A percentile compares a stretch with the other conserved stretches of the same genome.
Evolutionary conservation across 2,113 vertebrate species (phyloP).

Genomic region (Caracal caracal): DNA sequence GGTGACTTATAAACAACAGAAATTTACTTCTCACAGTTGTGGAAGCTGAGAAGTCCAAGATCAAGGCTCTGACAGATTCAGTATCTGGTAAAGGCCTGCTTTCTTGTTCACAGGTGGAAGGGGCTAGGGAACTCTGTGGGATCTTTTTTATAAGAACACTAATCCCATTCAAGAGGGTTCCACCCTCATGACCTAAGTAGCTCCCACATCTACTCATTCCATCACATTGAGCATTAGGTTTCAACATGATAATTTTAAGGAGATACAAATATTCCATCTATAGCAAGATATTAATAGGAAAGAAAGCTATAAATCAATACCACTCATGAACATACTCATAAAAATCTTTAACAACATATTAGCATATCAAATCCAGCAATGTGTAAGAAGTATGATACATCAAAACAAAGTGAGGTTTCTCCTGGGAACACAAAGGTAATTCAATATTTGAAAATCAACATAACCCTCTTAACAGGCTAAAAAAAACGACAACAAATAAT

Average conservation of each 20-base stretch:
- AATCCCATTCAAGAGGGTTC: background rate
- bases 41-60: background rate
- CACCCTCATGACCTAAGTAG: background rate
- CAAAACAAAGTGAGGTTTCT: background rate
- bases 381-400: background rate
- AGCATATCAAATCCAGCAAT: background rate
- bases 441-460: background rate
- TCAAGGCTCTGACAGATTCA: background rate
- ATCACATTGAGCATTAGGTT: background rate
- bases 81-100: background rate
- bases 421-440: background rate
- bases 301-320: constrained; percentile 2
- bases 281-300: background rate
- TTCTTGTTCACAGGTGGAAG: background rate
- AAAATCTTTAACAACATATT: constrained; percentile 3
- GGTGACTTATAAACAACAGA: background rate
- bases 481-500: background rate
- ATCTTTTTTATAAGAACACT: background rate
- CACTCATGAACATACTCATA: background rate
- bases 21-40: background rate
- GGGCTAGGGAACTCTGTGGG: background rate
- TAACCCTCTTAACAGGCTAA: background rate
- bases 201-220: background rate
- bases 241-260: background rate
- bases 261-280: background rate